These are phyloP conservation scores for Gambusia holbrooki DNA, from an alignment of 2,113 vertebrate genomes.

Conservation along the genomic window DNA sequence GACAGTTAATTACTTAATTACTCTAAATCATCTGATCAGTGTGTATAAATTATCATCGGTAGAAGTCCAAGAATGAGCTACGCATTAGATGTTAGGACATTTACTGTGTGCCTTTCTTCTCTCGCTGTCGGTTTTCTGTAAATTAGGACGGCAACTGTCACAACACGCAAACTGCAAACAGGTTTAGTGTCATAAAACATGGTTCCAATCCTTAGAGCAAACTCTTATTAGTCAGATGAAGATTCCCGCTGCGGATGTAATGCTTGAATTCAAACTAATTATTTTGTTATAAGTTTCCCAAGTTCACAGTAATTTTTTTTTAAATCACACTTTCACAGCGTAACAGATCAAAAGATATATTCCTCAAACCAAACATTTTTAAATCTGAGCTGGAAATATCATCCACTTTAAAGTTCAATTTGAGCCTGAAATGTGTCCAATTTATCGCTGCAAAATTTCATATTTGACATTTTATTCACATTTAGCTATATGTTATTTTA, in stretches of 20 bases:
- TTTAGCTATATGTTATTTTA: not conserved
- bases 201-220: not conserved
- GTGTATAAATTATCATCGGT: not conserved
- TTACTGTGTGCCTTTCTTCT: too few species aligned
- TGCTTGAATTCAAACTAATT: not conserved
- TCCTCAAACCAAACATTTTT: not conserved
- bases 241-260: not conserved
- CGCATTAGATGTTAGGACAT: too few species aligned
- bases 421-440: not conserved
- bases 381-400: not conserved
- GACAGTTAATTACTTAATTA: not conserved
- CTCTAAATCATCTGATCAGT: not conserved
- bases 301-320: not conserved
- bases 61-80: not conserved
- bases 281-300: not conserved
- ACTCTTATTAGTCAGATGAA: not conserved
- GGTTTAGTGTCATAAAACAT: not conserved
- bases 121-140: too few species aligned
- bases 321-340: not conserved
- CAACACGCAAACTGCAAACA: not conserved
- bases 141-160: not conserved
- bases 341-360: not conserved
- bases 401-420: not conserved
- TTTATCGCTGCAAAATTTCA: not conserved
- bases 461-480: not conserved